These are phyloP conservation scores for Heterocephalus glaber DNA, from an alignment of 2,113 vertebrate species.

Conservation along the genomic window DNA sequence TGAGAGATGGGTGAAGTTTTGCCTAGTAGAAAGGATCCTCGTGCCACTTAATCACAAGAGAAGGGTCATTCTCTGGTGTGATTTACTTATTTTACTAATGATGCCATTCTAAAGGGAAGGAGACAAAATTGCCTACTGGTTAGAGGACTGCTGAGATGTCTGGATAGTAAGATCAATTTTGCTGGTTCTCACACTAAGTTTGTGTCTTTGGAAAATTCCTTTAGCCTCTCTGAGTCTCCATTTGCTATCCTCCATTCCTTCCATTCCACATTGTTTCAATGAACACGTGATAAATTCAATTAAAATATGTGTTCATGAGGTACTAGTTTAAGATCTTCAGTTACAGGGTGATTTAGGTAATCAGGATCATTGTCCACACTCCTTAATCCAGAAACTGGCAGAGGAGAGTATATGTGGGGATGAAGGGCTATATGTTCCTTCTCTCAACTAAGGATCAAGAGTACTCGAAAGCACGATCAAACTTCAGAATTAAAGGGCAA, in stretches of 20 bases:
- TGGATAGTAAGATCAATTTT: background rate
- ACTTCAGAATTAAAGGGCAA: background rate
- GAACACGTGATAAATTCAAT: background rate
- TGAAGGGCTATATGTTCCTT: background rate
- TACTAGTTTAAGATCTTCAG: background rate
- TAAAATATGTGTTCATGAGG: background rate
- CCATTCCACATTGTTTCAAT: background rate
- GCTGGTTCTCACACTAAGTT: background rate
- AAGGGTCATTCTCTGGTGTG: background rate
- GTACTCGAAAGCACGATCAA: background rate
- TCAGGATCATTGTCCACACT: background rate
- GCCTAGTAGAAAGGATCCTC: background rate
- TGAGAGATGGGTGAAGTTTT: slow-evolving; percentile 60
- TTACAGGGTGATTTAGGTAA: background rate
- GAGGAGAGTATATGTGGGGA: background rate
- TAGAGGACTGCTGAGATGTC: background rate
- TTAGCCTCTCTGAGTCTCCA: background rate
- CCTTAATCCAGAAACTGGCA: background rate
- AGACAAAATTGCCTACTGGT: background rate
- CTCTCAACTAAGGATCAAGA: background rate
- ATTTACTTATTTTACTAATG: slow-evolving; percentile 39
- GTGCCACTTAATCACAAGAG: background rate
- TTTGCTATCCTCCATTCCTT: background rate
- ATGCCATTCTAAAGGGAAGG: background rate
- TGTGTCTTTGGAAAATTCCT: background rate